Evolutionary conservation across 2,888 invertebrate genomes (phyloP).

Genomic region (Drosophila rubida): DNA sequence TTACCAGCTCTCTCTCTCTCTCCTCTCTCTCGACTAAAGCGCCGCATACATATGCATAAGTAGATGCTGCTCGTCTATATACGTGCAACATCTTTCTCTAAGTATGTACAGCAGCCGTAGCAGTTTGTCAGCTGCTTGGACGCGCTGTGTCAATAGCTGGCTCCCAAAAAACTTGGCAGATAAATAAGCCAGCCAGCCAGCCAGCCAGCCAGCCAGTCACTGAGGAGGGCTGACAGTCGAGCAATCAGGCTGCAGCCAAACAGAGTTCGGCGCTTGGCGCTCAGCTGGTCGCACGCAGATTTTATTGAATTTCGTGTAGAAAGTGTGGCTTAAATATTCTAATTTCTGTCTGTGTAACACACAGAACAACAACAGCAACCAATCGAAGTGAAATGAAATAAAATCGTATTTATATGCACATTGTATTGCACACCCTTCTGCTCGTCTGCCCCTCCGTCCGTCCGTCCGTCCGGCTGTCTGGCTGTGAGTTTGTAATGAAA

Average conservation of each 20-base stretch:
- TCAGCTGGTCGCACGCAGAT: slow-evolving; percentile 27
- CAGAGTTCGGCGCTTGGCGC: slow-evolving; percentile 20
- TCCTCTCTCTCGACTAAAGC: too few species aligned
- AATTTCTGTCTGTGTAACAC: slow-evolving; percentile 57
- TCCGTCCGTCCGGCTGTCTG: too few species aligned
- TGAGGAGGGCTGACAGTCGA: background rate
- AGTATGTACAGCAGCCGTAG: slow-evolving; percentile 21
- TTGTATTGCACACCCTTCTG: slow-evolving; percentile 41
- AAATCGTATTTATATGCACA: slow-evolving; percentile 70
- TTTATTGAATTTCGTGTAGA: slow-evolving; percentile 54
- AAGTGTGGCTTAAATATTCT: slow-evolving; percentile 69
- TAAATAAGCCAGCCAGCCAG: slow-evolving; percentile 39
- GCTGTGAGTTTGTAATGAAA: slow-evolving; percentile 38
- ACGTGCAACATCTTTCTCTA: background rate
- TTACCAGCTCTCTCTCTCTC: slow-evolving; percentile 58
- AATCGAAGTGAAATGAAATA: slow-evolving; percentile 50
- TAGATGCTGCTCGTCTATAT: background rate
- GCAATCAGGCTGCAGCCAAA: slow-evolving; percentile 24
- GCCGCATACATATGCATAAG: slow-evolving; percentile 8
- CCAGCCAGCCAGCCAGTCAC: slow-evolving; percentile 16
- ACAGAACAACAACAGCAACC: slow-evolving; percentile 33
- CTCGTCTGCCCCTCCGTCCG: too few species aligned
- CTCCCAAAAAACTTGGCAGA: slow-evolving; percentile 43
- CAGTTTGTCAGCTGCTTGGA: slow-evolving; percentile 71
- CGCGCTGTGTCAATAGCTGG: slow-evolving; percentile 56